A percentile compares a stretch with the other conserved stretches of the same genome.
phyloP scores from a whole-genome alignment of 2,888 invertebrate species.

The Baccha elongata region DNA sequence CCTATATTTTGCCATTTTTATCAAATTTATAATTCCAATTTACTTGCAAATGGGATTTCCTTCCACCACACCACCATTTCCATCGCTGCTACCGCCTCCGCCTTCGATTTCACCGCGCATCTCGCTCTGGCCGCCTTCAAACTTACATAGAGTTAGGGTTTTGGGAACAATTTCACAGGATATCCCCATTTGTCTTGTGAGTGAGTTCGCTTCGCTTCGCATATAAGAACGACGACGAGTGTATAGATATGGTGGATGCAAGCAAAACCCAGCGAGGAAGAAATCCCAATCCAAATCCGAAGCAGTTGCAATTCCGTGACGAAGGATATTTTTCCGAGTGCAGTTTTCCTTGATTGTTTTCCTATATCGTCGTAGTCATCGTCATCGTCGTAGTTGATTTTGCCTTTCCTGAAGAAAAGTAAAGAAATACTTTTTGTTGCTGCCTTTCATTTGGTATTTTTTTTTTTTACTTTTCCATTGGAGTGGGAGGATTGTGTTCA shows the following conservation, averaged over 20 bases:
- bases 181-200: constrained; percentile 59
- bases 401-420: constrained; percentile 25
- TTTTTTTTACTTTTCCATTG: constrained; percentile 12
- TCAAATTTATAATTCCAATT: constrained; percentile 75
- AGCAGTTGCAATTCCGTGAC: constrained; percentile 71
- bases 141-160: constrained; percentile 50
- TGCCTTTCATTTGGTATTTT: constrained; percentile 26
- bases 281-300: constrained; percentile 49
- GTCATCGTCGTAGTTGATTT: constrained; percentile 33
- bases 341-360: constrained; percentile 72
- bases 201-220: constrained; percentile 20
- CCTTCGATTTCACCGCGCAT: neutral
- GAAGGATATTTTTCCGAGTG: constrained; percentile 72
- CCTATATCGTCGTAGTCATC: constrained; percentile 49
- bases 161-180: constrained; percentile 66
- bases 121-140: neutral
- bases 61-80: constrained; percentile 22
- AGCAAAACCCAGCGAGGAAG: constrained; percentile 25
- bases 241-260: neutral
- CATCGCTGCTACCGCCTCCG: neutral
- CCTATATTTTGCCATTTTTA: constrained; percentile 74
- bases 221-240: constrained; percentile 9
- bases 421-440: constrained; percentile 15
- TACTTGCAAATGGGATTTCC: constrained; percentile 75
- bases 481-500: constrained; percentile 36